Conservation (phyloP, 2,888 invertebrate species). For the Meghimatium bilineatum region DNA sequence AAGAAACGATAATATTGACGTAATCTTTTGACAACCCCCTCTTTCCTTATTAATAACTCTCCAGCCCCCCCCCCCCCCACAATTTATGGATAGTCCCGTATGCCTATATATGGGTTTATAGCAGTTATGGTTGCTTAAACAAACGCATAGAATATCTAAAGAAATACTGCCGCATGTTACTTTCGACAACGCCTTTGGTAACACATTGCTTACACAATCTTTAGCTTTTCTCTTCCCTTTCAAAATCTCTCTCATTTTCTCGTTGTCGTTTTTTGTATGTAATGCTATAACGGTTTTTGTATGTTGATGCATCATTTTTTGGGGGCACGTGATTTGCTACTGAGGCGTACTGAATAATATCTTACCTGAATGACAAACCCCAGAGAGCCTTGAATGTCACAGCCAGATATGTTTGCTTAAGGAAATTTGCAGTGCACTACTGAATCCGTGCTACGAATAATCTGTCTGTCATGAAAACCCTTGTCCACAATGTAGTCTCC, state of each 20-base stretch:
- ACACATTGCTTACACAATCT: too few relatives aligned
- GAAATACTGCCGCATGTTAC: too few relatives aligned
- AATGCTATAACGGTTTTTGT: background rate
- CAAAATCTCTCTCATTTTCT: background rate
- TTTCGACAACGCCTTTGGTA: too few relatives aligned
- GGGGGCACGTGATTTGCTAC: conserved; percentile 9
- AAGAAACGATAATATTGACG: too few relatives aligned
- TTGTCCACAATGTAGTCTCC: background rate
- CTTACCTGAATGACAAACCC: background rate
- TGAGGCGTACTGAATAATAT: conserved; percentile 15
- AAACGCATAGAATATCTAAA: too few relatives aligned
- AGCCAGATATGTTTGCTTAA: conserved; percentile 26
- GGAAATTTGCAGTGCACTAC: conserved; percentile 30
- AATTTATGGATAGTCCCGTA: too few relatives aligned
- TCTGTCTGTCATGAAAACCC: conserved; percentile 27
- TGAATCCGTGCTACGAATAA: conserved; percentile 39
- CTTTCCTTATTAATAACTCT: too few relatives aligned
- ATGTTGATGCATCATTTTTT: conserved; percentile 8
- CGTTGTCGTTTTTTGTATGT: background rate
- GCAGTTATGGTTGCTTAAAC: too few relatives aligned
- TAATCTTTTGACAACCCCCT: too few relatives aligned
- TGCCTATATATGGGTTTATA: too few relatives aligned
- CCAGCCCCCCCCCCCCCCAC: too few relatives aligned
- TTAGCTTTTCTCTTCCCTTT: background rate
- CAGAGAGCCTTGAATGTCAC: conserved; percentile 13